Percentiles rank a stretch among this genome's conserved stretches.
Evolutionary conservation across 2,797 vertebrate genomes (phyloP).

Genomic region (Lateolabrax maculatus): DNA sequence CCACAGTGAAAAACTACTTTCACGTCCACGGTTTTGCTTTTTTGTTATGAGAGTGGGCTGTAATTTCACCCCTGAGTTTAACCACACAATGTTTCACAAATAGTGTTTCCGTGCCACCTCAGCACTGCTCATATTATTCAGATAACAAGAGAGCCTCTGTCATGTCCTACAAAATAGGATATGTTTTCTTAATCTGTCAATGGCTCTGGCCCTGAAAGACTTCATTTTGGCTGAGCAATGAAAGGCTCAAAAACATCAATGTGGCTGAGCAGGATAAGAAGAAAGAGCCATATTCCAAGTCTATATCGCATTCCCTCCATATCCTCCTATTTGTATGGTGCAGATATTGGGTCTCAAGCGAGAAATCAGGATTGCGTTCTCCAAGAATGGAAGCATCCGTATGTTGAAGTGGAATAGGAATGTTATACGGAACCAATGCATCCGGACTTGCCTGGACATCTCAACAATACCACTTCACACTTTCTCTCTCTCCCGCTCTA

Average conservation of each 20-base stretch:
- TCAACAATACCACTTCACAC: constrained; percentile 75
- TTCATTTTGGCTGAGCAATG: constrained; percentile 84
- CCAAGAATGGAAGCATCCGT: constrained; percentile 68
- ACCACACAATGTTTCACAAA: constrained; percentile 71
- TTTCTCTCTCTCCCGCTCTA: constrained; percentile 45
- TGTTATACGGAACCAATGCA: constrained; percentile 86
- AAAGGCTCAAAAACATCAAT: constrained; percentile 85
- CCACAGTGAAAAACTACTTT: constrained; percentile 46
- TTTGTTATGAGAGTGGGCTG: constrained; percentile 44
- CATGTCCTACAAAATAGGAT: constrained; percentile 79
- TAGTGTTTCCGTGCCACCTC: constrained; percentile 70
- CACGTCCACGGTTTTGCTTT: constrained; percentile 36
- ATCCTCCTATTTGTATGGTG: constrained; percentile 84
- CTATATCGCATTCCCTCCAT: constrained; percentile 73
- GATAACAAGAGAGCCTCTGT: constrained; percentile 79
- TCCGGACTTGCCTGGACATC: constrained; percentile 76
- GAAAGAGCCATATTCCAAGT: constrained; percentile 80
- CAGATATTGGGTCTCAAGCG: constrained; percentile 83
- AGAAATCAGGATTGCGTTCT: constrained; percentile 77
- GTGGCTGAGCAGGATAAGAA: constrained; percentile 84
- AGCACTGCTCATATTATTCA: constrained; percentile 80
- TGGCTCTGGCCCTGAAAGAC: constrained; percentile 77
- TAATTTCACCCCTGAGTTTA: constrained; percentile 72
- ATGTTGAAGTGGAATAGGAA: constrained; percentile 80
- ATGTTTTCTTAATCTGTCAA: constrained; percentile 84